Evolutionary conservation across 2,888 invertebrate genomes (phyloP).

Genomic region (Trisateles emortualis): DNA sequence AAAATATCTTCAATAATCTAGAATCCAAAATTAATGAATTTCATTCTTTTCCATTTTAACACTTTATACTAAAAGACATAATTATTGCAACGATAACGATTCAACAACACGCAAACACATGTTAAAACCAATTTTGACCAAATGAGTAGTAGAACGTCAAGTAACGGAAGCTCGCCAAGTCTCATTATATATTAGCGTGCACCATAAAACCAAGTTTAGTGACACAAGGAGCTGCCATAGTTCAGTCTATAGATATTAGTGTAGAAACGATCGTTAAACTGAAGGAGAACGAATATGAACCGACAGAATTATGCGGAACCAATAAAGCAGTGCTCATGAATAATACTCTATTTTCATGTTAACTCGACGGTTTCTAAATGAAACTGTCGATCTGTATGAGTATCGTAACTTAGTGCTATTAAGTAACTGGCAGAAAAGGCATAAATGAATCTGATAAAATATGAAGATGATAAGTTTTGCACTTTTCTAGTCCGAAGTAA

Average conservation of each 20-base stretch:
- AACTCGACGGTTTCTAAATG: conserved; percentile 2
- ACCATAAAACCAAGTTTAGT: background rate
- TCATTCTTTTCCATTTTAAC: no score
- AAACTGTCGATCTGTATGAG: background rate
- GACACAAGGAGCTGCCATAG: background rate
- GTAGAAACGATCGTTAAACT: conserved; percentile 6
- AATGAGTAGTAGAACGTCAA: no score
- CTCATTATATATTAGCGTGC: background rate
- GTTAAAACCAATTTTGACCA: no score
- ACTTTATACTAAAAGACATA: no score
- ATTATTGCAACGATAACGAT: no score
- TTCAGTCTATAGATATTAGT: conserved; percentile 2
- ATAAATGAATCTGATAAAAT: no score
- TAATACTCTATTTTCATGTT: background rate
- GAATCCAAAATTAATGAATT: no score
- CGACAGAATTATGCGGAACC: conserved; percentile 1
- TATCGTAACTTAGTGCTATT: background rate
- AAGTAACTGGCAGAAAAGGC: background rate
- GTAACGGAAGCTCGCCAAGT: background rate
- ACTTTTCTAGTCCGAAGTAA: no score
- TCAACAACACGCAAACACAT: no score
- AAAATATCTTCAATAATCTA: no score
- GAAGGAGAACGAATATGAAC: conserved; percentile 1
- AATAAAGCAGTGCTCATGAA: conserved; percentile 5
- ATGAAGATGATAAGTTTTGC: no score